phyloP scores from a whole-genome alignment of 2,113 vertebrate genomes.

The Junco hyemalis region DNA sequence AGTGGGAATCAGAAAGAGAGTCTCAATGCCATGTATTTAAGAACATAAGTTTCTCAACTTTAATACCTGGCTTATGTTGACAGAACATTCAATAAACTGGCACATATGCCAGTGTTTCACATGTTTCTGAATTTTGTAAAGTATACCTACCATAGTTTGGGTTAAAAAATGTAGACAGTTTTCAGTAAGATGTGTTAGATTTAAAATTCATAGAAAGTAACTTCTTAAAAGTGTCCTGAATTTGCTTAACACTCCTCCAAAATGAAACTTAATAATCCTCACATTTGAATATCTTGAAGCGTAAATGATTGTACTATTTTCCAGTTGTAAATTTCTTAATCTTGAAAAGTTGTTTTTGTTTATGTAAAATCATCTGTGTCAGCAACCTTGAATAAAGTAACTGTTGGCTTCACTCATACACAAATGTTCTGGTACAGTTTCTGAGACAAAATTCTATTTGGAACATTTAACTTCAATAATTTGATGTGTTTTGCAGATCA shows the following conservation, averaged over 20 bases:
- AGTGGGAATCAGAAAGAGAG: background rate
- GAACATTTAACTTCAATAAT: background rate
- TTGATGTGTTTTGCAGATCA: background rate
- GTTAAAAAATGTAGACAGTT: background rate
- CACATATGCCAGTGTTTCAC: background rate
- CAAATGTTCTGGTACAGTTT: background rate
- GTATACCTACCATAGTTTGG: too few species aligned
- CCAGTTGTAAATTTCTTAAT: background rate
- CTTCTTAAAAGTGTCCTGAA: background rate
- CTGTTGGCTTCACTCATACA: background rate
- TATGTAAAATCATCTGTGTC: background rate
- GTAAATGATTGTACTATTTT: background rate
- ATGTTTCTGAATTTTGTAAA: background rate
- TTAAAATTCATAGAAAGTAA: background rate
- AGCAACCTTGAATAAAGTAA: background rate
- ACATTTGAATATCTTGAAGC: background rate
- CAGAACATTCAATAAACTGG: background rate
- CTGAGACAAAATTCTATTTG: background rate
- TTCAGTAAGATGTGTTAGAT: background rate
- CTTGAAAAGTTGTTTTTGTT: background rate
- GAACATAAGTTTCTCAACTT: background rate
- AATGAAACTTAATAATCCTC: background rate
- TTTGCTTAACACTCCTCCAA: background rate
- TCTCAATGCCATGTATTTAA: background rate
- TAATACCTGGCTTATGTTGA: background rate